phyloP scores from a whole-genome alignment of 64 coral and sea anemone species.

The Dendrophyllia cribrosa region DNA sequence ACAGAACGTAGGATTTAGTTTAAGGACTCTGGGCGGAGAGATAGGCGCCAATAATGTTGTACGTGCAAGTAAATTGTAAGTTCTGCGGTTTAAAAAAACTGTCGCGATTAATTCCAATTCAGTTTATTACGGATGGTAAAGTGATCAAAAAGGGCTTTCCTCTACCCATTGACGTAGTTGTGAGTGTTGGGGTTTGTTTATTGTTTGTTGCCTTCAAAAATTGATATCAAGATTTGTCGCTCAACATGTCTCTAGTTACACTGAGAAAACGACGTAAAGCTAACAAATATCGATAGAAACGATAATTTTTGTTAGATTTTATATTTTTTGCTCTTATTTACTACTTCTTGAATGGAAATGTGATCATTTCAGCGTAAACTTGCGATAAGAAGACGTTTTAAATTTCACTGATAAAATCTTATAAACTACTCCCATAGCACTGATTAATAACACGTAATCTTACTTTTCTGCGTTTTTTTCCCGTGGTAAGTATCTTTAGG shows the following conservation, averaged over 20 bases:
- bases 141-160: not conserved
- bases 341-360: not conserved
- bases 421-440: not conserved
- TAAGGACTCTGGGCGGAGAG: no score
- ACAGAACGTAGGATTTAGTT: no score
- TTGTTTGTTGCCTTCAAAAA: not conserved
- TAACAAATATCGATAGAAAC: not conserved
- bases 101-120: no score
- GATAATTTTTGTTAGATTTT: not conserved
- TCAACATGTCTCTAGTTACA: no score
- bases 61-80: no score
- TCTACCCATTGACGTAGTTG: not conserved
- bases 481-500: no score
- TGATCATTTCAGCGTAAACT: not conserved
- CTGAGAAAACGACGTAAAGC: no score
- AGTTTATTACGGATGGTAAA: no score
- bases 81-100: no score
- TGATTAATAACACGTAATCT: not conserved
- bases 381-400: conserved; percentile 7
- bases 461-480: not conserved
- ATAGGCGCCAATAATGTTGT: no score
- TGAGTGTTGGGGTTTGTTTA: not conserved
- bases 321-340: not conserved
- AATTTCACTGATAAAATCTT: conserved; percentile 36
- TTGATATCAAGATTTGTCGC: not conserved